These are phyloP conservation scores for Gymnodraco acuticeps DNA, from an alignment of 2,797 vertebrate genomes.

Conservation along the genomic window DNA sequence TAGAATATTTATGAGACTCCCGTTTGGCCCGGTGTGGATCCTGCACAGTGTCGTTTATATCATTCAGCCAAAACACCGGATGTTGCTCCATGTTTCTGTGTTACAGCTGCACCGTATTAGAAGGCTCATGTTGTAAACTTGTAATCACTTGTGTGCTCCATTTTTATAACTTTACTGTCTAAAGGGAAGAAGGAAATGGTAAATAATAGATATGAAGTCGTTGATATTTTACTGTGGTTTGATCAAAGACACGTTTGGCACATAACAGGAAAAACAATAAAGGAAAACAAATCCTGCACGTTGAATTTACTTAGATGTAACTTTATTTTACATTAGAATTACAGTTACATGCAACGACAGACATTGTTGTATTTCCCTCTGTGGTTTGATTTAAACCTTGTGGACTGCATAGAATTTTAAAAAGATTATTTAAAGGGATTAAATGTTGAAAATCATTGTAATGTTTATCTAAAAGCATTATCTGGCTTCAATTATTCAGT, in stretches of 20 bases:
- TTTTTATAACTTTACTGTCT: constrained; percentile 28
- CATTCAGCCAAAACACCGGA: constrained; percentile 8
- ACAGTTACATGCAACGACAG: neutral
- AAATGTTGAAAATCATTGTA: constrained; percentile 25
- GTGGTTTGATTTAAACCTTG: constrained; percentile 13
- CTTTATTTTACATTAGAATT: neutral
- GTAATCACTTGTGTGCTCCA: constrained; percentile 17
- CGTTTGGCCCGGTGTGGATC: constrained; percentile 23
- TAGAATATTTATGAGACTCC: neutral
- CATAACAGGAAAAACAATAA: constrained; percentile 16
- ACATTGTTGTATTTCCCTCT: neutral
- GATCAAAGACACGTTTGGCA: constrained; percentile 40
- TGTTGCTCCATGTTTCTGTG: constrained; percentile 28
- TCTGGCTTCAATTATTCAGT: constrained; percentile 58
- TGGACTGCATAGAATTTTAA: constrained; percentile 33
- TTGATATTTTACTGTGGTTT: constrained; percentile 22
- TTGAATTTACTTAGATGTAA: neutral
- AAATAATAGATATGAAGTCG: neutral
- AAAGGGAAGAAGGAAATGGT: constrained; percentile 45
- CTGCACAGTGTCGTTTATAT: constrained; percentile 13
- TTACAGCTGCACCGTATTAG: neutral
- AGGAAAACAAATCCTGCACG: constrained; percentile 6
- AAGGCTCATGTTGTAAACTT: constrained; percentile 30
- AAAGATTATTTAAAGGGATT: constrained; percentile 29
- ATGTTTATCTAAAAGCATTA: constrained; percentile 51